These are phyloP conservation scores for Tortricodes alternella DNA, from an alignment of 2,888 invertebrate species.

Conservation along the genomic window DNA sequence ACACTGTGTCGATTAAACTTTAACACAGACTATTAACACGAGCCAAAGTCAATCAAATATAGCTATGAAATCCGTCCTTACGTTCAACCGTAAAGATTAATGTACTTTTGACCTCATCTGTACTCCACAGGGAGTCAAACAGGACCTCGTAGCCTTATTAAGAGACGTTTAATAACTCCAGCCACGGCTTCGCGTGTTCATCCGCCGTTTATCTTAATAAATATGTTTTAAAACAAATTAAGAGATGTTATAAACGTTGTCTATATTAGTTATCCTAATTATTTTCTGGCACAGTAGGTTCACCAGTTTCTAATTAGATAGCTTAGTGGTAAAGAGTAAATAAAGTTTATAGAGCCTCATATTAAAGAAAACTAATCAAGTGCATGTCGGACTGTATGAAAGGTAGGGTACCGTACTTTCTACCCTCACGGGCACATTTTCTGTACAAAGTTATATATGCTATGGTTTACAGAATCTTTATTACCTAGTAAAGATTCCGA, in stretches of 20 bases:
- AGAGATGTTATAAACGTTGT: conserved; percentile 22
- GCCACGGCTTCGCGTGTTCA: conserved; percentile 2
- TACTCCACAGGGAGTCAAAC: not conserved
- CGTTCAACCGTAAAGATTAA: not conserved
- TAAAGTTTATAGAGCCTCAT: not conserved
- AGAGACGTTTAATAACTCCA: conserved; percentile 9
- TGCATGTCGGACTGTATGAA: no score
- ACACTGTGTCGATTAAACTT: no score
- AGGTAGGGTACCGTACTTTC: no score
- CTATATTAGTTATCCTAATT: conserved; percentile 13
- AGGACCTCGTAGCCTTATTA: not conserved
- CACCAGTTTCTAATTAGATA: not conserved
- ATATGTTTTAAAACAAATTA: conserved; percentile 20
- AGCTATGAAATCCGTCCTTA: no score
- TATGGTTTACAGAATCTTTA: no score
- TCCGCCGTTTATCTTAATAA: conserved; percentile 2
- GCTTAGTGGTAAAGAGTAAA: not conserved
- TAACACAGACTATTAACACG: no score
- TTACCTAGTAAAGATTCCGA: no score
- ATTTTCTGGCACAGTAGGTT: conserved; percentile 4
- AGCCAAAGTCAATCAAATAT: not conserved
- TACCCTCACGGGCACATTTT: no score
- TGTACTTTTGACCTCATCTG: not conserved
- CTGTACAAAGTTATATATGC: no score
- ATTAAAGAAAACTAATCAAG: not conserved